phyloP scores from a whole-genome alignment of 1,140 invertebrate genomes.

The Drosophila tristis region DNA sequence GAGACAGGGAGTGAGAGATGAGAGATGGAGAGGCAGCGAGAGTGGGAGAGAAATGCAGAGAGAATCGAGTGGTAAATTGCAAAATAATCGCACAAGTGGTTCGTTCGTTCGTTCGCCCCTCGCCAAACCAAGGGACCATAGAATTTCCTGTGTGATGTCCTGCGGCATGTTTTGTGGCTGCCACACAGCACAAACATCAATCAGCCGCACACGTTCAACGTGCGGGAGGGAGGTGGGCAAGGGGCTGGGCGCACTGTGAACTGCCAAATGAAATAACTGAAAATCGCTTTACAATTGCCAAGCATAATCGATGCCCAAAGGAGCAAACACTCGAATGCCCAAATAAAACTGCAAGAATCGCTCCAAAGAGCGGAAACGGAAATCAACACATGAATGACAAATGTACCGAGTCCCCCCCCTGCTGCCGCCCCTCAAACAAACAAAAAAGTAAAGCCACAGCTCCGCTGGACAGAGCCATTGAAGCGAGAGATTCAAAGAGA shows the following conservation, averaged over 20 bases:
- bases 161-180: constrained; percentile 73
- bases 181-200: constrained; percentile 67
- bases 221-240: constrained; percentile 1
- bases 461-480: constrained; percentile 33
- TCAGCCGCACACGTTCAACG: constrained; percentile 37
- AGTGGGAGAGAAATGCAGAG: neutral
- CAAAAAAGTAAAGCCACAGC: constrained; percentile 1
- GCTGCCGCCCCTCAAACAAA: neutral
- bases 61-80: constrained; percentile 73
- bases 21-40: no score
- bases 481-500: constrained; percentile 47
- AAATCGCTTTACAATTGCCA: constrained; percentile 83
- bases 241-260: neutral
- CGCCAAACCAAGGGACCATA: constrained; percentile 8
- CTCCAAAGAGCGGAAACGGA: constrained; percentile 67
- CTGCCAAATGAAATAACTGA: constrained; percentile 70
- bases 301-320: constrained; percentile 81
- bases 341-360: constrained; percentile 20
- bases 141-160: constrained; percentile 41
- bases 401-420: constrained; percentile 56
- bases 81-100: constrained; percentile 77
- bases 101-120: no score
- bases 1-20: neutral
- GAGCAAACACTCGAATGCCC: constrained; percentile 71
- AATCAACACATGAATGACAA: constrained; percentile 84